Evolutionary conservation across 2,888 invertebrate genomes (phyloP).

Genomic region (Drosophila fulvimacula): DNA sequence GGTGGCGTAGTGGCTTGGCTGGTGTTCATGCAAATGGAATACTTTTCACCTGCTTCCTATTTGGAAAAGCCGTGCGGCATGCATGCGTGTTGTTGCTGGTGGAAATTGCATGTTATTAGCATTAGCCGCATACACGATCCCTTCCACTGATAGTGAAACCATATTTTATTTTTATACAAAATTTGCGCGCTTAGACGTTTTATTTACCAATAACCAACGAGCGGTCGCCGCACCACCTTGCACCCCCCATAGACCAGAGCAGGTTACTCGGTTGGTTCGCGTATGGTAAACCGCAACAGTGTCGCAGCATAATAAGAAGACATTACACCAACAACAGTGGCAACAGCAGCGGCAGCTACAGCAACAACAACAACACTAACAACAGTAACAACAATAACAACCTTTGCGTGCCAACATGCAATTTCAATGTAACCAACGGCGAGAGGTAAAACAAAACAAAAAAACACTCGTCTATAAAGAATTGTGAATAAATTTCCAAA

Average conservation of each 20-base stretch:
- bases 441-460: conserved; percentile 15
- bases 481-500: conserved; percentile 76
- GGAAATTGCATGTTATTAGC: conserved; percentile 81
- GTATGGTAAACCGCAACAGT: conserved; percentile 62
- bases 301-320: conserved; percentile 80
- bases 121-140: conserved; percentile 79
- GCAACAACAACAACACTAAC: conserved; percentile 33
- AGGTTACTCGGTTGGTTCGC: conserved; percentile 16
- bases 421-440: conserved; percentile 79
- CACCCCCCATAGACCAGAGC: conserved; percentile 10
- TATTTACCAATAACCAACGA: conserved; percentile 77
- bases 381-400: conserved; percentile 48
- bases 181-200: conserved; percentile 75
- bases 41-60: conserved; percentile 79
- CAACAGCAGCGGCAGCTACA: conserved; percentile 48
- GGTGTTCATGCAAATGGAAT: conserved; percentile 79
- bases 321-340: conserved; percentile 71
- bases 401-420: conserved; percentile 84
- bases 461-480: conserved; percentile 71
- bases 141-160: conserved; percentile 74
- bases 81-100: conserved; percentile 64
- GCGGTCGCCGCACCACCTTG: conserved; percentile 18
- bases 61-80: conserved; percentile 50
- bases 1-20: conserved; percentile 13
- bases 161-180: conserved; percentile 75